Conservation (phyloP, 1,140 invertebrate genomes). For the Papilio dardanus region DNA sequence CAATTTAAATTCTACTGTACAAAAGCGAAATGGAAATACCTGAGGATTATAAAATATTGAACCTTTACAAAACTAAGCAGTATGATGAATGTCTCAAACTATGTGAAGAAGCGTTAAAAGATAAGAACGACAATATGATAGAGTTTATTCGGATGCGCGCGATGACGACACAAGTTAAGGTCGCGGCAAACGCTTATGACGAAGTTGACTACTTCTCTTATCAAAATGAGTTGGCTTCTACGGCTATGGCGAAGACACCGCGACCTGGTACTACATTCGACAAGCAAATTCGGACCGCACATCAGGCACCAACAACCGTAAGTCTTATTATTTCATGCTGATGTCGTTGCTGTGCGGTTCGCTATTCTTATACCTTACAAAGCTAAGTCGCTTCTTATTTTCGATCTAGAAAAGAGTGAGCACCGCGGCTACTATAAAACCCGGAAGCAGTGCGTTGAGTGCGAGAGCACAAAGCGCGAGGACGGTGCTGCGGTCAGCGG, state of each 20-base stretch:
- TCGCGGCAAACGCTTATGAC: slow-evolving; percentile 74
- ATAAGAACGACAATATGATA: slow-evolving; percentile 60
- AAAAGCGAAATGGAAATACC: slow-evolving; percentile 51
- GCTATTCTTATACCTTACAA: neutral
- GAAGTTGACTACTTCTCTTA: slow-evolving; percentile 69
- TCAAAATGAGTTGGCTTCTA: slow-evolving; percentile 61
- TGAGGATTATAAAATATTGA: slow-evolving; percentile 69
- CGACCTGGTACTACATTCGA: slow-evolving; percentile 70
- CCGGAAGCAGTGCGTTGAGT: slow-evolving; percentile 45
- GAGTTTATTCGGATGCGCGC: slow-evolving; percentile 72
- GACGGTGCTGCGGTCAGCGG: slow-evolving; percentile 63
- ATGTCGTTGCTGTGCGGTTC: neutral
- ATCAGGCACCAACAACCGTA: slow-evolving; percentile 44
- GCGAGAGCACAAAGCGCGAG: slow-evolving; percentile 58
- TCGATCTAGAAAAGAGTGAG: slow-evolving; percentile 25
- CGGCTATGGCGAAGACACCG: slow-evolving; percentile 70
- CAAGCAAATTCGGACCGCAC: slow-evolving; percentile 54
- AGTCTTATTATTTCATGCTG: slow-evolving; percentile 17
- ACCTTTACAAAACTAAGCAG: slow-evolving; percentile 72
- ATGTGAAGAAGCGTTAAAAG: slow-evolving; percentile 53
- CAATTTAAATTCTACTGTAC: slow-evolving; percentile 25
- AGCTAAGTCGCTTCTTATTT: neutral
- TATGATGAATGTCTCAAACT: slow-evolving; percentile 69
- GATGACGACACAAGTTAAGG: slow-evolving; percentile 72
- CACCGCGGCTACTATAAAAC: slow-evolving; percentile 49